Evolutionary conservation across 2,113 vertebrate species (phyloP).

Genomic region (Phaethornis superciliosus): DNA sequence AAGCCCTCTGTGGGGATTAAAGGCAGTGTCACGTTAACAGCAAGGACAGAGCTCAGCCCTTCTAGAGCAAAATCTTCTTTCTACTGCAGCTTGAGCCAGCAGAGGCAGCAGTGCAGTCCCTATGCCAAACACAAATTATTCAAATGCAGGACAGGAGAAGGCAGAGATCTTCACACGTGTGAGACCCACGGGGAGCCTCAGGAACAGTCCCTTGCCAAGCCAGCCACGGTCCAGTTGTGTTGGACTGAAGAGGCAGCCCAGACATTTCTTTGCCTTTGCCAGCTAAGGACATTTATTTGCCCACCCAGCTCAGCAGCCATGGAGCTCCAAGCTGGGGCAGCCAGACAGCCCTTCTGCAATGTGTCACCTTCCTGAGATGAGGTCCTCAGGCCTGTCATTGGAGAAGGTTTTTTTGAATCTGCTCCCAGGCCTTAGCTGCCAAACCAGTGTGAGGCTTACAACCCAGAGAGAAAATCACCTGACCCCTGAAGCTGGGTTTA

Average conservation of each 20-base stretch:
- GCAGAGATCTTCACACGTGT: rapidly evolving
- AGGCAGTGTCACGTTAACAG: background rate
- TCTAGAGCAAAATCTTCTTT: background rate
- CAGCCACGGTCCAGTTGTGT: rapidly evolving
- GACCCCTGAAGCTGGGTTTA: background rate
- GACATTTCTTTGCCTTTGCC: background rate
- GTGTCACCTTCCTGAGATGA: rapidly evolving
- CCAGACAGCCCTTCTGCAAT: no score
- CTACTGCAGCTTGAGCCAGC: background rate
- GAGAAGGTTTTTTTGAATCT: background rate
- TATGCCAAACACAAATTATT: background rate
- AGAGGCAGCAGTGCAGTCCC: background rate
- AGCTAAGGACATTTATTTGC: no score
- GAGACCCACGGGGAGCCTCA: background rate
- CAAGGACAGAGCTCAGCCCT: background rate
- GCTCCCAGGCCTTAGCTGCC: background rate
- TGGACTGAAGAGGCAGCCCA: background rate
- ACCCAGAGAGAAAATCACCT: background rate
- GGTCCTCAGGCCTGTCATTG: background rate
- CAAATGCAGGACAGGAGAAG: background rate
- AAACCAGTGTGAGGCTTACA: rapidly evolving
- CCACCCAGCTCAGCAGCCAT: rapidly evolving
- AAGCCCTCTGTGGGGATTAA: background rate
- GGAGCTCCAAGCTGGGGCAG: background rate
- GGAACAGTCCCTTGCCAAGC: background rate